Evolutionary conservation across 2,113 vertebrate genomes (phyloP).

Genomic region (Muscicapa adusta): DNA sequence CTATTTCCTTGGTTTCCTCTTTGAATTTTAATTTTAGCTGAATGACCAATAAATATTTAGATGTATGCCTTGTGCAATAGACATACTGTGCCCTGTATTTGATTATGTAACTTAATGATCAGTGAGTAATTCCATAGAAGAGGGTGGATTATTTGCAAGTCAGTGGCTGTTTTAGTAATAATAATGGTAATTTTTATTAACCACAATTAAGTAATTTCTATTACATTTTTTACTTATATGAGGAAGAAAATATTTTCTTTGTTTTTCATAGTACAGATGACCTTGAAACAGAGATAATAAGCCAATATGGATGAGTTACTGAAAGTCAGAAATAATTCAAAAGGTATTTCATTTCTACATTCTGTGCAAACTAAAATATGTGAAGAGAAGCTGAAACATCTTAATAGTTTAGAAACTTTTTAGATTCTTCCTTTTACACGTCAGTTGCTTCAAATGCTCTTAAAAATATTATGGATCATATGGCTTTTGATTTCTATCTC

Average conservation of each 20-base stretch:
- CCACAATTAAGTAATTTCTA: neutral
- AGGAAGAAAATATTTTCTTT: neutral
- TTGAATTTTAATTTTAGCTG: neutral
- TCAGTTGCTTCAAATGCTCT: neutral
- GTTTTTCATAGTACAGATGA: neutral
- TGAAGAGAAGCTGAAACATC: neutral
- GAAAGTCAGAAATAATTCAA: neutral
- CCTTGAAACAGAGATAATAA: neutral
- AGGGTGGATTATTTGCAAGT: neutral
- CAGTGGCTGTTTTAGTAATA: neutral
- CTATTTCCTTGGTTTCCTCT: neutral
- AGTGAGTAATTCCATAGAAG: neutral
- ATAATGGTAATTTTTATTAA: neutral
- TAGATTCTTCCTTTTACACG: neutral
- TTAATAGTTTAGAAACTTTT: neutral
- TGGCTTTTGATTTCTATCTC: neutral
- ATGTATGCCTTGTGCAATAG: neutral
- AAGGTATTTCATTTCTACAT: neutral
- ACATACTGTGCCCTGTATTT: neutral
- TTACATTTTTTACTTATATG: neutral
- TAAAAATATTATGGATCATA: conserved; percentile 30
- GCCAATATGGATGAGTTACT: neutral
- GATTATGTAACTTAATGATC: neutral
- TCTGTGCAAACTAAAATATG: neutral
- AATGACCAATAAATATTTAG: neutral